Evolutionary conservation across 2,113 vertebrate species (phyloP), one percentile per base, ranked within the genome.

Genomic region (Diglossa brunneiventris): DNA sequence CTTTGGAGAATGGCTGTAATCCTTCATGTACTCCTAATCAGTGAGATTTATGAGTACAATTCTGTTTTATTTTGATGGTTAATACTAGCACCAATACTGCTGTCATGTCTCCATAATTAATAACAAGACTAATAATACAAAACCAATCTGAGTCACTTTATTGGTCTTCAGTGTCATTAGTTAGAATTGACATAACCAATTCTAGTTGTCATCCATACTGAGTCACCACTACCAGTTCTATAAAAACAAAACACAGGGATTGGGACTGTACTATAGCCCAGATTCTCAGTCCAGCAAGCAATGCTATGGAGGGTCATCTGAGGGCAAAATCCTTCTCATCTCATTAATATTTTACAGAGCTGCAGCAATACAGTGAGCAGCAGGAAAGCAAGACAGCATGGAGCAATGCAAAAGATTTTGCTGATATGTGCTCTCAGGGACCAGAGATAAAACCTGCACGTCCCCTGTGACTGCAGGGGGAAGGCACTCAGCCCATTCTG

Each of bases 41-140:
- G 68, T 55, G 50, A 96, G 87, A 97, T 97, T 95, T 95, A 95
- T 89, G 84, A 94, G 59, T 53, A 90, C 76, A 96, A 93, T 94
- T 93, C 64, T 42, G 49, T 88, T 96, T 93, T 90, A 91, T 95
- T 97, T 96, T 95, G 92, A 95, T 84, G 35, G 84, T 72, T 97
- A 96, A 92, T 95, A 77, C 83, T 69, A 88, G 83, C 64, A 63
- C 78, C 95, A 96, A 95, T 88, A 80, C 31, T 56, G 66, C 92
- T 81, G 89, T 90, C 94, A 73, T 87, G 76, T 97, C 90, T 87
- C 78, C 87, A 75, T 95, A 96, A 97, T 96, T 97, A 97, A 94
- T 95, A 95, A 94, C 10, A 2, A 90, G 61, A 85, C 59, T 89
- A 96, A 96, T 92, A 96, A 92, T 49, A 55, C 95, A 81, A 94